Conservation (phyloP, 2,797 vertebrate species). For the Rousettus madagascariensis region DNA sequence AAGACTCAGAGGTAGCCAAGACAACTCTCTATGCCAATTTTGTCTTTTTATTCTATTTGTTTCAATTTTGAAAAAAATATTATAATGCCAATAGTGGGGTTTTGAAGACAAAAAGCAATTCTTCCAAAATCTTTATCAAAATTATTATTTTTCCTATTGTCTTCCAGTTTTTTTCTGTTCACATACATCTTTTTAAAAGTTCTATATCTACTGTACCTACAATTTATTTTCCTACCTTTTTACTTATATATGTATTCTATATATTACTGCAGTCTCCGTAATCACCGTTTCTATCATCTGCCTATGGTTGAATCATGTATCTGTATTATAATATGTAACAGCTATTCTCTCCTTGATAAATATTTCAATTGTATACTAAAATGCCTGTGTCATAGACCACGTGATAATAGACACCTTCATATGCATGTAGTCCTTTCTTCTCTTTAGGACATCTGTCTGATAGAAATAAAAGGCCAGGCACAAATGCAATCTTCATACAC, state of each 20-base stretch:
- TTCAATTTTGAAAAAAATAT: background rate
- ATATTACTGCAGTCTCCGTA: too few relatives aligned
- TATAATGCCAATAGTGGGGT: background rate
- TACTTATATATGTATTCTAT: background rate
- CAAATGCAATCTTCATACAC: background rate
- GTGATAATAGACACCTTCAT: background rate
- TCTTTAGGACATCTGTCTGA: background rate
- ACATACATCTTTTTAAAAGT: background rate
- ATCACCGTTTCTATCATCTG: background rate
- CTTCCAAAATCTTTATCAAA: background rate
- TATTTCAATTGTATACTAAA: background rate
- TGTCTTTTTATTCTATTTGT: background rate
- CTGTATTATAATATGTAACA: background rate
- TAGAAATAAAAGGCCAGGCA: background rate
- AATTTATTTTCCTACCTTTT: background rate
- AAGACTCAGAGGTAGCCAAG: background rate
- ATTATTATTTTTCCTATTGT: background rate
- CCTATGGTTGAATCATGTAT: background rate
- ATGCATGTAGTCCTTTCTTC: background rate
- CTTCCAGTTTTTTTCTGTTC: background rate
- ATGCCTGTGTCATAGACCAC: background rate
- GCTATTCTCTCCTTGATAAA: background rate
- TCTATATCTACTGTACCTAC: rapidly evolving
- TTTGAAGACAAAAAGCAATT: background rate
- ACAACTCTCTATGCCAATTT: background rate